Evolutionary conservation across 2,888 invertebrate genomes (phyloP), one percentile per base, ranked within the genome.

Genomic region (Cephus rjabovi): DNA sequence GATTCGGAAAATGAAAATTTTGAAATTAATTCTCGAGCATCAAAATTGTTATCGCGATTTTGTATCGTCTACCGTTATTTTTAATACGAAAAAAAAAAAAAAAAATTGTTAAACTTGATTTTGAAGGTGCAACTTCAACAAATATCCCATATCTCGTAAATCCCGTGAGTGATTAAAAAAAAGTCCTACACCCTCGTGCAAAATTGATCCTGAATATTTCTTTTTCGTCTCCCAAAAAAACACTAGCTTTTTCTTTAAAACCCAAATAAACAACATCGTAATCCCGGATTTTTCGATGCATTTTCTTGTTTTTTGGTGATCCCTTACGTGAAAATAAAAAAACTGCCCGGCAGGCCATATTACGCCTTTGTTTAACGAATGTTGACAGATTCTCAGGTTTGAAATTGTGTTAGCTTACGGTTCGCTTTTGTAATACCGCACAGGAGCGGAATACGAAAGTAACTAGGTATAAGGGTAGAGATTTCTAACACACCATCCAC

Each of bases 361-460:
- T 15, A 15, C 11, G 74, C 23, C 34, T 37, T 23, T 75, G 69
- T 77, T 77, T 71, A 77, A 77, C 70, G 75, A 77, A 69, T 75
- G 75, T 77, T 75, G 77, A 77, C 77, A 75, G 75, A 77, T 75
- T 75, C 74, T 75, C 77, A 69, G 34, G 74, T 35, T 70, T 40
- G 68, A 68, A 34, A 69, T 23, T 23, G 77, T 68, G 77, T 74
- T 77, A 56, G 77, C 74, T 69, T 69, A 69, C 69, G 77, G 68
- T 69, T 75, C 74, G 74, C 69, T 15, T n/a, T 4, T 75, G 76
- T 78, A 78, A 78, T 78, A 78, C 73, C 68, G 73, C 68, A 15
- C 73, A 68, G 75, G 76, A 76, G 31, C 56, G 56, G 78, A 78
- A 78, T 78, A 78, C 78, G 35, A 78, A 76, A 71, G 23, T 34